Base-by-base conservation (phyloP, 2,113 vertebrate species). In the Cavia porcellus region DNA sequence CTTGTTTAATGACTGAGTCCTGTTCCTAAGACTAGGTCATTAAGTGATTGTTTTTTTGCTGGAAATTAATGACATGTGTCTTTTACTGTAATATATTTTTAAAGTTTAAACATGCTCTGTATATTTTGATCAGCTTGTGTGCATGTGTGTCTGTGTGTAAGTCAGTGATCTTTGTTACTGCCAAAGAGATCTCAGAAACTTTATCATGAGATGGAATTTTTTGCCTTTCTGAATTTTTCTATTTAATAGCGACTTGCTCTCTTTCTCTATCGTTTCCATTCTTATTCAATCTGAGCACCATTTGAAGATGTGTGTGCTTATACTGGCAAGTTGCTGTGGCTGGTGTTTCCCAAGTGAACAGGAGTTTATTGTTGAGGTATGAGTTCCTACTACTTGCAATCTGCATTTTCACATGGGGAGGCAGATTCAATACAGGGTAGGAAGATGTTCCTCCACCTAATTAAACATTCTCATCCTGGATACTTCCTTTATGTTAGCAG, bases 311-410 rank as follows among this genome's bases (percentile, higher is more conserved):
- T 68, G 8, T 79, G 50, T 81, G 7, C 86, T 82, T 62, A 14
- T 52, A 50, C n/a, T 93, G 81, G 77, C 30, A 88, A 84, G 95
- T 95, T 95, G 88, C 57, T 74, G 1, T 66, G 62, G 19, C 14
- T 15, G 11, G 64, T 93, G 35, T 96, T 75, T 92, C 94, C 59
- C 84, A 25, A 25, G 5, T 95, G 52, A 82, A 86, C 74, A 89
- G 75, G 30, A 59, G 61, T 83, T 68, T 94, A 86, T 95, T 90
- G 80, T 64, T 38, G 93, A 88, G 74, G 92, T 42, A 59, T 19
- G 3, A 5, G 0, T 64, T 42, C 15, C 70, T 64, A 57, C 25
- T 92, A 59, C 42, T 84, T 85, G 15, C 47, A 55, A 52, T 66
- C 38, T 45, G 17, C 64, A 35, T 79, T n/a, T 59, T 57, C 55